Evolutionary conservation across 2,113 vertebrate species (phyloP), one percentile per base, ranked within the genome.

Genomic region (Phylloscopus trochilus): DNA sequence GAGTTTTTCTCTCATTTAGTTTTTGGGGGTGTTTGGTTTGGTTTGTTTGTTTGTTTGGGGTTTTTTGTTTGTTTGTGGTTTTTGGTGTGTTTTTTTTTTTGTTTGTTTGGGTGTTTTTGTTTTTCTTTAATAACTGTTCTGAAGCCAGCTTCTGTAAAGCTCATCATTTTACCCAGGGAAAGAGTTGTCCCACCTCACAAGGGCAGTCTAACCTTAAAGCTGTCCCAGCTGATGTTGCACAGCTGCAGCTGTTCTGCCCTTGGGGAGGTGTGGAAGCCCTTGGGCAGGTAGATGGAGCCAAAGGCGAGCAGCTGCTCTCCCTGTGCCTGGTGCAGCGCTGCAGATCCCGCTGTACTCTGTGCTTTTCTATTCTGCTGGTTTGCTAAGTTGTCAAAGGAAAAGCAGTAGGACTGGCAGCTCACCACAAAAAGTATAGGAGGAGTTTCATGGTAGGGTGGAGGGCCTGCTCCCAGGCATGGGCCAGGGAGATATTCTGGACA

Each of bases 1-100:
- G 12, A 4, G 1, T 1, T 19, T 85, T 68, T 35, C 15, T 68
- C 22, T 77, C 2, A 0, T 27, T 80, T 0, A 0, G 20, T 35
- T 60, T 80, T 47, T 11, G 22, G 4, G 1, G 15, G 28, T 41
- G 39, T 41, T 41, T 41, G 10, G 39, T 41, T 41, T 41, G n/a
- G 39, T 41, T 41, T 41, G 41, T 41, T 41, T 41, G 13, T 41
- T 41, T 41, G 13, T 41, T 41, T 41, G 41, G 41, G 41, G 41
- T 41, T 41, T 13, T 41, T 41, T 13, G 12, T 41, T 13, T 41
- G 12, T 41, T 41, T 41, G 12, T 41, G 12, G 13, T 41, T 41
- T 41, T 41, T 41, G 39, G 39, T 41, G 39, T 10, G 39, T 41
- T 41, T 41, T 41, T 41, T 41, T 39, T 8, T 41, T 41, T 41